Percentiles rank a stretch among this genome's conserved stretches.
Conservation (phyloP, 1,140 invertebrate species). For the Calliopsis andreniformis region DNA sequence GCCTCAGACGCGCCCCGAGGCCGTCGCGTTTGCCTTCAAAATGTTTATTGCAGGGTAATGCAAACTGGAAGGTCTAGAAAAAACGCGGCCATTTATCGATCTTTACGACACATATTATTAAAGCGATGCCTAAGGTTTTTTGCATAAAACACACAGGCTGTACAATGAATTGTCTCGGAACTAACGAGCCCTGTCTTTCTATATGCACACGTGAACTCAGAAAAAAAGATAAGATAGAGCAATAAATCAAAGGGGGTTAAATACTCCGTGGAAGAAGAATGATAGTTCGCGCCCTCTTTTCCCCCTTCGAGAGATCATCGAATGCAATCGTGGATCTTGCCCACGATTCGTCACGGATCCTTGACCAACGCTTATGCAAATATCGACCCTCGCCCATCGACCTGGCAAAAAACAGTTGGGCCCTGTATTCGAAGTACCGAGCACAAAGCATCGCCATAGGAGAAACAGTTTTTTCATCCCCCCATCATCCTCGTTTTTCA, state of each 20-base stretch:
- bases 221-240: constrained; percentile 3
- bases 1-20: constrained; percentile 15
- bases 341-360: constrained; percentile 75
- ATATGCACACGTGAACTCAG: not conserved
- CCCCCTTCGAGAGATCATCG: constrained; percentile 61
- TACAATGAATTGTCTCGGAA: not conserved
- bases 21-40: constrained; percentile 10
- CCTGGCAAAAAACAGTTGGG: constrained; percentile 59
- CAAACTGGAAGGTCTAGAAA: not conserved
- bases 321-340: constrained; percentile 54
- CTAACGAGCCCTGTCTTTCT: not conserved
- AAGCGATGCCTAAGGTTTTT: not conserved
- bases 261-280: constrained; percentile 40
- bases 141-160: no score
- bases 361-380: constrained; percentile 75
- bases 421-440: constrained; percentile 60
- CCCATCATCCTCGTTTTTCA: constrained; percentile 24
- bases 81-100: constrained; percentile 9
- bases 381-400: constrained; percentile 70
- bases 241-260: constrained; percentile 47
- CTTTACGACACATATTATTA: constrained; percentile 6
- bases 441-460: constrained; percentile 33
- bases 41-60: constrained; percentile 15
- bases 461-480: constrained; percentile 50
- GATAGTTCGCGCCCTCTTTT: constrained; percentile 10